phyloP scores from a whole-genome alignment of 2,888 invertebrate genomes.

The Lasioglossum morio region DNA sequence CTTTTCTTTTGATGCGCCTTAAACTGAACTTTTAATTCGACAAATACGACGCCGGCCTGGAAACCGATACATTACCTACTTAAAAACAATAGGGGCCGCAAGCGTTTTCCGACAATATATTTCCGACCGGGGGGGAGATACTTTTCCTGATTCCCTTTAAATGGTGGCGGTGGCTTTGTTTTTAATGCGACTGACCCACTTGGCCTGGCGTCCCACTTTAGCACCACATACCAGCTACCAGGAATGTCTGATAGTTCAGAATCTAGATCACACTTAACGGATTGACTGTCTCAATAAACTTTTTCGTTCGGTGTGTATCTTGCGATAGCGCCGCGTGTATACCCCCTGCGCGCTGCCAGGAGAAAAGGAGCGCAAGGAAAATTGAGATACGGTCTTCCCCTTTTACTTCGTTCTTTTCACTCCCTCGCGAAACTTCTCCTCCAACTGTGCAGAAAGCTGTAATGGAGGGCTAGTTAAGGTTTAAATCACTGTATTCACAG shows the following conservation, averaged over 20 bases:
- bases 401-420: background rate
- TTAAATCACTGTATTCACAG: slow-evolving; percentile 4
- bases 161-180: slow-evolving; percentile 73
- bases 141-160: slow-evolving; percentile 73
- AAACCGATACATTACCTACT: slow-evolving; percentile 71
- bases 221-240: slow-evolving; percentile 55
- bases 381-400: background rate
- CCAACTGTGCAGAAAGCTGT: background rate
- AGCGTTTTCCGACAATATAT: slow-evolving; percentile 73
- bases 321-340: background rate
- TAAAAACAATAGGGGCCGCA: slow-evolving; percentile 71
- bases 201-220: slow-evolving; percentile 70
- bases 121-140: slow-evolving; percentile 63
- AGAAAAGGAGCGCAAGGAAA: background rate
- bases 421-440: background rate
- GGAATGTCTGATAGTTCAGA: slow-evolving; percentile 60
- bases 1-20: slow-evolving; percentile 48
- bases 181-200: slow-evolving; percentile 75
- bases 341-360: background rate
- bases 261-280: slow-evolving; percentile 63
- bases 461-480: slow-evolving; percentile 4
- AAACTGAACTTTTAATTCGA: slow-evolving; percentile 60
- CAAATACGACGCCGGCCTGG: slow-evolving; percentile 51
- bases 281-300: slow-evolving; percentile 53
- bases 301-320: background rate